phyloP scores from a whole-genome alignment of 2,888 invertebrate species.

The Quadriops clusia region DNA sequence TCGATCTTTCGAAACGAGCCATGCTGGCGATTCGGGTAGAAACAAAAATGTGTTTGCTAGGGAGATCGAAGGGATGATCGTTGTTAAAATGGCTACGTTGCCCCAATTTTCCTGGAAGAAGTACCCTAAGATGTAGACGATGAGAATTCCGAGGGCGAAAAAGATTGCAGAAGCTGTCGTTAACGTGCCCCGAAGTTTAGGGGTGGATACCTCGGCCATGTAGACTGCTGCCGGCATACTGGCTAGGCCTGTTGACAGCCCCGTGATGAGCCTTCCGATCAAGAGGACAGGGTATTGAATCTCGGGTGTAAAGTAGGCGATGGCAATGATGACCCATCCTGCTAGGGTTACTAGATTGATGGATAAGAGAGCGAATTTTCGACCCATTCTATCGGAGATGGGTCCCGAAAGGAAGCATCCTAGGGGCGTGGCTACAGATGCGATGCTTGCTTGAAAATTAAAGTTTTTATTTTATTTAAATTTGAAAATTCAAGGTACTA shows the following conservation, averaged over 20 bases:
- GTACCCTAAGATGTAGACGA: conserved; percentile 42
- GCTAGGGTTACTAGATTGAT: conserved; percentile 39
- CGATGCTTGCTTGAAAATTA: conserved; percentile 40
- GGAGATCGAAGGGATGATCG: conserved; percentile 35
- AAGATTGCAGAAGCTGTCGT: conserved; percentile 44
- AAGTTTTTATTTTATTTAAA: too few relatives aligned
- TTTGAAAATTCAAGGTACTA: too few relatives aligned
- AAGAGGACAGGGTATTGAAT: conserved; percentile 32
- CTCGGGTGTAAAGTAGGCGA: conserved; percentile 27
- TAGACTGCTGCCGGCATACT: conserved; percentile 45
- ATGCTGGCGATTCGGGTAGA: conserved; percentile 44
- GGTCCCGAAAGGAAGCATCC: conserved; percentile 43
- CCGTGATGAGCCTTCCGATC: conserved; percentile 38
- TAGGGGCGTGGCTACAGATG: conserved; percentile 42
- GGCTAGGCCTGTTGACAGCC: conserved; percentile 42
- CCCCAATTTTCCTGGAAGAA: conserved; percentile 39
- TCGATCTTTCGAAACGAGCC: conserved; percentile 39
- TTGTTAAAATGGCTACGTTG: conserved; percentile 34
- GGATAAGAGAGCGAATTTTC: conserved; percentile 37
- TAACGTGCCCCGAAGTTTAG: conserved; percentile 38
- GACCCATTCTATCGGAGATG: conserved; percentile 41
- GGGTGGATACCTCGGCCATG: conserved; percentile 40
- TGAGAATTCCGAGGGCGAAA: conserved; percentile 41
- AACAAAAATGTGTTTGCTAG: conserved; percentile 32
- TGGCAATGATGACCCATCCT: conserved; percentile 42